These are phyloP conservation scores for Myotis daubentonii DNA, from an alignment of 2,797 vertebrate genomes.

Conservation along the genomic window DNA sequence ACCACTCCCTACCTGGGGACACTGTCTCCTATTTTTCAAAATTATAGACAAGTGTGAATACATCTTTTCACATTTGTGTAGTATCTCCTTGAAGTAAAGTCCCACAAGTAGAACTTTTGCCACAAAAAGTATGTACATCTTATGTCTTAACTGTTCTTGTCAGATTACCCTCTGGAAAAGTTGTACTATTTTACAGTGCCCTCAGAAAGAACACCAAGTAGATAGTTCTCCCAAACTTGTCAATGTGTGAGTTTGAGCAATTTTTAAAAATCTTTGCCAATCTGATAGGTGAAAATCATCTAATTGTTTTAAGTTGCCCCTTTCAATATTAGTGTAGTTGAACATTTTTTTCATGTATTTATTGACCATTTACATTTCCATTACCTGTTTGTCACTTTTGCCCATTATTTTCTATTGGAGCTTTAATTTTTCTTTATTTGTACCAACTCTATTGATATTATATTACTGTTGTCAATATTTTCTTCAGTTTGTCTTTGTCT, in stretches of 20 bases:
- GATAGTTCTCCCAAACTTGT: neutral
- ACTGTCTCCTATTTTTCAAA: neutral
- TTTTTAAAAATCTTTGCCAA: neutral
- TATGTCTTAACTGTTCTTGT: neutral
- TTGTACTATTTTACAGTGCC: neutral
- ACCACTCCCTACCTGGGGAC: neutral
- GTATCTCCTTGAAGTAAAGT: neutral
- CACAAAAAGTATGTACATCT: neutral
- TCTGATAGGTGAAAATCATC: neutral
- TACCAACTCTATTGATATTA: neutral
- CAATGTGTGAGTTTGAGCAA: neutral
- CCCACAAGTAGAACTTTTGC: neutral
- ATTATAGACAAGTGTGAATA: neutral
- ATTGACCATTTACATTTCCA: neutral
- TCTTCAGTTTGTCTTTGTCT: neutral
- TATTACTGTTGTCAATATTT: neutral
- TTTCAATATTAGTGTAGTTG: neutral
- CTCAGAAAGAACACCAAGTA: neutral
- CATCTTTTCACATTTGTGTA: neutral
- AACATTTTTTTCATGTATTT: neutral
- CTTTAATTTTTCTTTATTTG: constrained; percentile 20
- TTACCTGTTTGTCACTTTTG: neutral
- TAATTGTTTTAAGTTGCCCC: neutral
- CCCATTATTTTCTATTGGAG: neutral
- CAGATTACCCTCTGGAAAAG: neutral